These are phyloP conservation scores for Cryptus viduatorius DNA, from an alignment of 2,888 invertebrate genomes.

Conservation along the genomic window DNA sequence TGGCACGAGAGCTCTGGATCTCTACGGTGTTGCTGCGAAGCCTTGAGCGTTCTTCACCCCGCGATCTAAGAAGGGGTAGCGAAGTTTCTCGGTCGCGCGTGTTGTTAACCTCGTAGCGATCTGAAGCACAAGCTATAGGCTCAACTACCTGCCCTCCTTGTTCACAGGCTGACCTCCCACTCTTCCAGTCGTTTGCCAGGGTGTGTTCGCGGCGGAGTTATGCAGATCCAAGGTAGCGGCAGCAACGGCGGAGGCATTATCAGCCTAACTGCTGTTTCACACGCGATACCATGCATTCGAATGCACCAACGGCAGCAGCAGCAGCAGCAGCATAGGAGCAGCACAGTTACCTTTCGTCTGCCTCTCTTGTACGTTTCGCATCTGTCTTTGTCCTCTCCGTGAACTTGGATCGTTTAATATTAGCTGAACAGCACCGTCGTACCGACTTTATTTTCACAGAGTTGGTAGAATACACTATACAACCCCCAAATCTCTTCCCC, in stretches of 20 bases:
- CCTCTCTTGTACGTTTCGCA: constrained; percentile 20
- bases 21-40: neutral
- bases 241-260: constrained; percentile 8
- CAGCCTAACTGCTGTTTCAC: constrained; percentile 79
- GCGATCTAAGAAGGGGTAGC: neutral
- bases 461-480: neutral
- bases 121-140: neutral
- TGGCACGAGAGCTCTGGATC: constrained; percentile 35
- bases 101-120: constrained; percentile 9
- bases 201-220: constrained; percentile 79
- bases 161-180: constrained; percentile 21
- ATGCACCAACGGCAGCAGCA: constrained; percentile 77
- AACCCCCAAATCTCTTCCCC: constrained; percentile 21
- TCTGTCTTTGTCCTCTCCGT: constrained; percentile 9
- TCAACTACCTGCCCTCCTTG: constrained; percentile 10
- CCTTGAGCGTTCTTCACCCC: neutral
- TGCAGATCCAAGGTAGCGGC: constrained; percentile 76
- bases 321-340: constrained; percentile 65
- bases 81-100: constrained; percentile 8
- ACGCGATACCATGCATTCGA: constrained; percentile 82
- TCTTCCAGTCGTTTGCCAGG: constrained; percentile 40
- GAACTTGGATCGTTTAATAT: constrained; percentile 55
- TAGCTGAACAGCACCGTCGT: constrained; percentile 42
- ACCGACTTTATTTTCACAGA: constrained; percentile 33
- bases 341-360: constrained; percentile 59